Evolutionary conservation across 2,888 invertebrate species (phyloP).

Genomic region (Galeopsomyia nigrocyanea): DNA sequence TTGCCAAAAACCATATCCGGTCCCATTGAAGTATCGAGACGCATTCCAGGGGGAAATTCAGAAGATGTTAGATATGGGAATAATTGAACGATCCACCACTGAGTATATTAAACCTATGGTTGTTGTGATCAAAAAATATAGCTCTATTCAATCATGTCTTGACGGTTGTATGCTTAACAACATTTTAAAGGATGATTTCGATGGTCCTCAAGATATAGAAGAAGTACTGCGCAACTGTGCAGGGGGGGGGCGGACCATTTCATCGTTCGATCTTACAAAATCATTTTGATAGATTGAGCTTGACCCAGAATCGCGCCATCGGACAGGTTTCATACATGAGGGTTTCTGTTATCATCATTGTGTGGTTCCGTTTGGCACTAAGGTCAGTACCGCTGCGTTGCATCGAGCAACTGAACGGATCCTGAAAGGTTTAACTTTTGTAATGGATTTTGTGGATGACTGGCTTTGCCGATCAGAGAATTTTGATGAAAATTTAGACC

Average conservation of each 20-base stretch:
- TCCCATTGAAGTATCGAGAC: not conserved
- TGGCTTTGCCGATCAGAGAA: too few relatives aligned
- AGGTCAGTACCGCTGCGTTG: too few relatives aligned
- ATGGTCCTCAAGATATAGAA: constrained; percentile 49
- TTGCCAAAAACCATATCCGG: constrained; percentile 16
- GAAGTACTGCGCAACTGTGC: constrained; percentile 47
- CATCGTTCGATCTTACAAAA: too few relatives aligned
- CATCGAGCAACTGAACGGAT: too few relatives aligned
- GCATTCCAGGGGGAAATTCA: not conserved
- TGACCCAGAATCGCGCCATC: too few relatives aligned
- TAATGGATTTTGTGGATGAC: too few relatives aligned
- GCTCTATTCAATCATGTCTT: constrained; percentile 54
- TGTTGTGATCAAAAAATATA: constrained; percentile 53
- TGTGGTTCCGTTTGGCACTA: too few relatives aligned
- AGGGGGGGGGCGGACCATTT: constrained; percentile 44
- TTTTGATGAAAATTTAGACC: too few relatives aligned
- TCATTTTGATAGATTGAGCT: too few relatives aligned
- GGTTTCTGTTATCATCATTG: too few relatives aligned
- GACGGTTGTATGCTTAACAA: constrained; percentile 58
- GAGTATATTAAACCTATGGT: constrained; percentile 45
- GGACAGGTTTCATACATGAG: too few relatives aligned
- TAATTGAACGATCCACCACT: constrained; percentile 16
- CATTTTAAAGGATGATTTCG: constrained; percentile 55
- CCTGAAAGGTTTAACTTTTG: too few relatives aligned
- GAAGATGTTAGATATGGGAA: not conserved